Base-by-base conservation (phyloP, 2,797 vertebrate genomes). In the Periparus ater region DNA sequence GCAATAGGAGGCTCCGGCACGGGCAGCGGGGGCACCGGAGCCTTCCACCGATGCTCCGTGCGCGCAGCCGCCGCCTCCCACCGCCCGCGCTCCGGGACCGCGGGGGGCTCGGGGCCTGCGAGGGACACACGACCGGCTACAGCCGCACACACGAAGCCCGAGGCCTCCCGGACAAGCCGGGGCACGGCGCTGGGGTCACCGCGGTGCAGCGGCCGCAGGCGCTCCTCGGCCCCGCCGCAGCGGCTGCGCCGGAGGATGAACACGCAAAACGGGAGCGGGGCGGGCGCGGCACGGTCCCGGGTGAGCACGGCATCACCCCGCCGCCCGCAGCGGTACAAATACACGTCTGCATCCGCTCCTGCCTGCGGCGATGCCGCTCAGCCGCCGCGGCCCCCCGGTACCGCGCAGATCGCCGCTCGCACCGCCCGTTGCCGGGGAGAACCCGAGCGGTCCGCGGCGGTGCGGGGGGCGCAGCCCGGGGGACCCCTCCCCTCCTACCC, bases 231-330 rank as follows among this genome's bases (percentile, higher is more conserved):
- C 55, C 73, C 63, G 83, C 83, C 73, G 63, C 83, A 70, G 73
- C 73, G 65, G 73, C 83, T 27, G 83, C 55, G 73, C 48, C 73
- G 17, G 63, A 86, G 83, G 48, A 86, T 86, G 83, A 86, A 27
- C 73, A 86, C 40, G 83, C 83, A 86, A 62, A 86, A 77, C 57
- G 29, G 54, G 54, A 85, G 48, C 9, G 38, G 19, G 13, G 61
- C 36, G 82, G 71, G 61, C 26, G 66, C 66, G 57, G 47, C 71
- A 4, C 51, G 51, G 81, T 22, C 80, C 57, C 23, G n/a, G 34
- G 18, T 15, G 48, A 47, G 68, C 68, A 13, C 50, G 27, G 67
- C 57, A 22, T 48, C 38, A 20, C 21, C 78, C 48, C 18, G 18
- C 38, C 29, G 34, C 60, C 70, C 36, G 70, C 70, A 7, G 11